Conservation (phyloP, 1,140 invertebrate species). For the Drosophila cardini region DNA sequence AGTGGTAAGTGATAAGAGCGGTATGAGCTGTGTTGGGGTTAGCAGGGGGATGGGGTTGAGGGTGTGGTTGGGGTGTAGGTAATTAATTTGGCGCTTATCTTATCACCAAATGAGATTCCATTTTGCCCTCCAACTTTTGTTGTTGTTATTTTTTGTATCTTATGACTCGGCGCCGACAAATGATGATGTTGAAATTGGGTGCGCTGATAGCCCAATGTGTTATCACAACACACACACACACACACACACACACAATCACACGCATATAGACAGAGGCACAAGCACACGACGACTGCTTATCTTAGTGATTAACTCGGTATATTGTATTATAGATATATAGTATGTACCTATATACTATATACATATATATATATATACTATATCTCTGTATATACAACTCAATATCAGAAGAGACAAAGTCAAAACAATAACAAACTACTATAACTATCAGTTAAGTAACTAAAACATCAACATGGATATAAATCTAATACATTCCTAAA, state of each 20-base stretch:
- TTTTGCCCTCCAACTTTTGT: conserved; percentile 37
- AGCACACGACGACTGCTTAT: conserved; percentile 49
- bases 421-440: conserved; percentile 18
- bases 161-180: conserved; percentile 46
- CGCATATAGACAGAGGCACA: conserved; percentile 19
- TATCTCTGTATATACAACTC: conserved; percentile 14
- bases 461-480: conserved; percentile 28
- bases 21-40: no score
- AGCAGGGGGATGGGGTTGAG: conserved; percentile 5
- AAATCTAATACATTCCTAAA: background rate
- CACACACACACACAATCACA: conserved; percentile 5
- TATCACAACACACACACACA: conserved; percentile 33
- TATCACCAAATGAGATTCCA: conserved; percentile 70
- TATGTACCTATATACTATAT: background rate
- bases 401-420: conserved; percentile 1
- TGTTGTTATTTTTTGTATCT: conserved; percentile 44
- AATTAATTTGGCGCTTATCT: conserved; percentile 79
- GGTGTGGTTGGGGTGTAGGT: conserved; percentile 55
- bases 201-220: conserved; percentile 32
- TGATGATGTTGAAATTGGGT: conserved; percentile 54
- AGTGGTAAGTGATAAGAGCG: background rate
- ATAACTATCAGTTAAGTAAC: conserved; percentile 23
- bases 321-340: conserved; percentile 48
- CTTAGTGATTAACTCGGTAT: conserved; percentile 64
- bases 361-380: conserved; percentile 40